These are phyloP conservation scores for Drosophila novamexicana DNA, from an alignment of 1,140 invertebrate species.

Conservation along the genomic window DNA sequence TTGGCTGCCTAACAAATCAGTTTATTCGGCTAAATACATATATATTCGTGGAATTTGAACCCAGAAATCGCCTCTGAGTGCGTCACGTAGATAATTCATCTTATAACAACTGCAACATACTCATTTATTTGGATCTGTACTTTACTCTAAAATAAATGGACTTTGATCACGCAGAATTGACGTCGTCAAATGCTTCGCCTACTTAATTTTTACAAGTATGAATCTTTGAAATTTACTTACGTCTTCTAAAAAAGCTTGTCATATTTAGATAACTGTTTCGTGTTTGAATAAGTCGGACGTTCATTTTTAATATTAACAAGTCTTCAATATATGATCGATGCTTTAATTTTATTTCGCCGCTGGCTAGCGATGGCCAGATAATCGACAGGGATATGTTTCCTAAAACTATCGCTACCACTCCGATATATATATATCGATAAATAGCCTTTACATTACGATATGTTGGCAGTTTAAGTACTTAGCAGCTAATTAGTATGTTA, in stretches of 20 bases:
- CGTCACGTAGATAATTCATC: not conserved
- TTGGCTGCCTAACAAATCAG: no score
- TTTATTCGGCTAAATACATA: no score
- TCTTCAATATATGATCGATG: constrained; percentile 26
- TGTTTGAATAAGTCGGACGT: constrained; percentile 37
- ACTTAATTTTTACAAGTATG: not conserved
- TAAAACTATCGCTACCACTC: not conserved
- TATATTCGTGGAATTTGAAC: no score
- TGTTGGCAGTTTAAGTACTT: not conserved
- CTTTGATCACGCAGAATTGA: constrained; percentile 58
- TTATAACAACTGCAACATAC: not conserved
- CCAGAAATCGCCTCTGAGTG: no score
- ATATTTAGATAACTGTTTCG: constrained; percentile 10
- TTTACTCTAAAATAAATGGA: constrained; percentile 46
- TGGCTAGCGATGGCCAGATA: not conserved
- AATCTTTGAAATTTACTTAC: constrained; percentile 15
- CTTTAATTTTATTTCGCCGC: not conserved
- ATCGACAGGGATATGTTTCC: not conserved
- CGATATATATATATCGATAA: not conserved
- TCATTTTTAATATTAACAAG: constrained; percentile 25
- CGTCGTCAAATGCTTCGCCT: constrained; percentile 40
- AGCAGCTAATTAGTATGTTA: no score
- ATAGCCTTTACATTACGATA: no score
- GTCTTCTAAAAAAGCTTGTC: constrained; percentile 11
- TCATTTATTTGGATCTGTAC: constrained; percentile 3